Conservation (phyloP, 1,140 invertebrate genomes). For the Zaprionus taronus region DNA sequence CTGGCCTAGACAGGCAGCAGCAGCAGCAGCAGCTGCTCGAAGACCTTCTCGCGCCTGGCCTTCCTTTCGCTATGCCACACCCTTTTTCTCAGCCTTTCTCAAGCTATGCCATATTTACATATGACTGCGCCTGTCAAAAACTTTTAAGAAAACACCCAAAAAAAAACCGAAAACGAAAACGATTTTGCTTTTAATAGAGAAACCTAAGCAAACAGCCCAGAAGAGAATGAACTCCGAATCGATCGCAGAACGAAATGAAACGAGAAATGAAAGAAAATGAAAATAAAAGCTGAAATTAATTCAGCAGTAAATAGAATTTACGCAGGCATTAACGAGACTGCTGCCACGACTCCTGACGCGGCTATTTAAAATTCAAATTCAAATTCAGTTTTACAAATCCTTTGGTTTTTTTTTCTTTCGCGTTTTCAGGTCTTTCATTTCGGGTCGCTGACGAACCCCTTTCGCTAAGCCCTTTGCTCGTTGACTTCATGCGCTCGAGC, state of each 20-base stretch:
- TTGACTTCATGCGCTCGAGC: constrained; percentile 70
- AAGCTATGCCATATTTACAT: constrained; percentile 59
- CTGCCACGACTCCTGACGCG: constrained; percentile 28
- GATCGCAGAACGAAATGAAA: constrained; percentile 14
- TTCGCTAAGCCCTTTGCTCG: constrained; percentile 34
- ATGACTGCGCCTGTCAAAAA: constrained; percentile 78
- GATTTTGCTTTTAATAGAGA: constrained; percentile 69
- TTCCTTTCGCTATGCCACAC: constrained; percentile 27
- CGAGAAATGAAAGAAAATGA: constrained; percentile 50
- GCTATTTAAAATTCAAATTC: constrained; percentile 82
- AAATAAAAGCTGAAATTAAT: constrained; percentile 75
- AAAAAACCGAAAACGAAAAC: constrained; percentile 35
- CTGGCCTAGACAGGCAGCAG: constrained; percentile 8
- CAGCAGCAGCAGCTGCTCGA: constrained; percentile 4
- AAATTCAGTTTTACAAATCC: constrained; percentile 77
- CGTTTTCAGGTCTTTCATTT: constrained; percentile 11
- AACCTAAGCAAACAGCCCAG: constrained; percentile 73
- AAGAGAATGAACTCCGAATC: constrained; percentile 2
- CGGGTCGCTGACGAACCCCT: constrained; percentile 8
- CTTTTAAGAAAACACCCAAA: constrained; percentile 59
- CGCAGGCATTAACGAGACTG: constrained; percentile 22
- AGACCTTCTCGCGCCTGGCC: neutral
- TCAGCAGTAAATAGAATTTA: constrained; percentile 80
- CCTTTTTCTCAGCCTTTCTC: constrained; percentile 24
- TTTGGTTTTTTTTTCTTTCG: constrained; percentile 34